Evolutionary conservation across 2,888 invertebrate genomes (phyloP).

Genomic region (Mythimna vitellina): DNA sequence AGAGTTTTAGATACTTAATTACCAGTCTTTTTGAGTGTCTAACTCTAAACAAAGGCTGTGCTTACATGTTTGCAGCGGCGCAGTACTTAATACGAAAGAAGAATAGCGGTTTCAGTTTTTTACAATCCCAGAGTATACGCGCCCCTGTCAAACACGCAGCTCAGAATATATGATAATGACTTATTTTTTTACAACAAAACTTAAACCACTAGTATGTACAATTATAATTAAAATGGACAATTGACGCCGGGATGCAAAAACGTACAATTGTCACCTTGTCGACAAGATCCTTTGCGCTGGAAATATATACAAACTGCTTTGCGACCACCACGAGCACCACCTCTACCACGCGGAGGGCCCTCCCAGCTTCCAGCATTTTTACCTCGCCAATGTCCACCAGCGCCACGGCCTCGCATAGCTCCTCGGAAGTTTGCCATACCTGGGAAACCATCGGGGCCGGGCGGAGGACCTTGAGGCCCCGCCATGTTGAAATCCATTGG

Average conservation of each 20-base stretch:
- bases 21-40: constrained; percentile 66
- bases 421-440: constrained; percentile 88
- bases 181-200: constrained; percentile 41
- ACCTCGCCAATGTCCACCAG: constrained; percentile 88
- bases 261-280: constrained; percentile 95
- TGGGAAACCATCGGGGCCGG: constrained; percentile 80
- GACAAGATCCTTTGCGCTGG: constrained; percentile 95
- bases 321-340: constrained; percentile 88
- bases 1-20: constrained; percentile 57
- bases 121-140: constrained; percentile 3
- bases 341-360: constrained; percentile 85
- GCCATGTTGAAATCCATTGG: constrained; percentile 89
- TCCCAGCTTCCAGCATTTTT: constrained; percentile 88
- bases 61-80: constrained; percentile 12
- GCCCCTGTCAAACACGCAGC: constrained; percentile 14
- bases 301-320: constrained; percentile 94
- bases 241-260: constrained; percentile 95
- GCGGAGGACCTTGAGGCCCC: constrained; percentile 78
- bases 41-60: constrained; percentile 55
- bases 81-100: neutral
- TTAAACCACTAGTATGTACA: constrained; percentile 14
- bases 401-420: constrained; percentile 90
- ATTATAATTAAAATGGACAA: constrained; percentile 85
- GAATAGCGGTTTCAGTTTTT: constrained; percentile 6
- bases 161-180: constrained; percentile 48